Evolutionary conservation across 1,140 invertebrate genomes (phyloP).

Genomic region (Drosophila mauritiana): DNA sequence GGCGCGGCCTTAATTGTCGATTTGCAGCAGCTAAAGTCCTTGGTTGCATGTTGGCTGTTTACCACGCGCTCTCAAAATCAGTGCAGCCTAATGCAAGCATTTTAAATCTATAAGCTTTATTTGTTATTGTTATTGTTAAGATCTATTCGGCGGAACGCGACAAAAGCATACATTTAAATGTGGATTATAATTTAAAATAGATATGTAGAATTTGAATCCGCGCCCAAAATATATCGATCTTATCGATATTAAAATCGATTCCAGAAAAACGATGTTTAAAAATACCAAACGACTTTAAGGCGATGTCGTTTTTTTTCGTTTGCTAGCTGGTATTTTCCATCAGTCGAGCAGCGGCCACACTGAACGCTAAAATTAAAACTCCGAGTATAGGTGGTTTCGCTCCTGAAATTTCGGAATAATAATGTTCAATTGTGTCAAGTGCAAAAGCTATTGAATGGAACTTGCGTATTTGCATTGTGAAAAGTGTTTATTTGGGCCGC

Average conservation of each 20-base stretch:
- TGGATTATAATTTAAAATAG: background rate
- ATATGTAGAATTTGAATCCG: background rate
- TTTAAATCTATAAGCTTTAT: background rate
- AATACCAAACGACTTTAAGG: background rate
- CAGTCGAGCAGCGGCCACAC: slow-evolving; percentile 2
- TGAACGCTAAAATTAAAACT: slow-evolving; percentile 7
- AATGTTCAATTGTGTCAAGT: slow-evolving; percentile 9
- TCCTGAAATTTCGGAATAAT: slow-evolving; percentile 1
- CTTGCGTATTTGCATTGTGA: background rate
- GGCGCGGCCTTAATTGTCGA: slow-evolving; percentile 67
- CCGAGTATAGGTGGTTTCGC: slow-evolving; percentile 21
- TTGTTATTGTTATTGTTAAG: background rate
- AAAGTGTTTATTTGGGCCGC: slow-evolving; percentile 2
- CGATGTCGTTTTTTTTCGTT: background rate
- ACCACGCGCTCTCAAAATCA: slow-evolving; percentile 40
- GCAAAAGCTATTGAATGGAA: background rate
- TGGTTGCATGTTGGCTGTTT: slow-evolving; percentile 62
- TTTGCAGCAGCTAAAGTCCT: slow-evolving; percentile 55
- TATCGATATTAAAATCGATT: no score
- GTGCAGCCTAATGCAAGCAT: slow-evolving; percentile 11
- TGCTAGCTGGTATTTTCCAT: background rate
- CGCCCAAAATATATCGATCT: background rate
- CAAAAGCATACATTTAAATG: background rate
- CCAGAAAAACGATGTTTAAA: background rate
- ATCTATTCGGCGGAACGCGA: background rate